Evolutionary conservation across 2,797 vertebrate genomes (phyloP).

Genomic region (Capromys pilorides): DNA sequence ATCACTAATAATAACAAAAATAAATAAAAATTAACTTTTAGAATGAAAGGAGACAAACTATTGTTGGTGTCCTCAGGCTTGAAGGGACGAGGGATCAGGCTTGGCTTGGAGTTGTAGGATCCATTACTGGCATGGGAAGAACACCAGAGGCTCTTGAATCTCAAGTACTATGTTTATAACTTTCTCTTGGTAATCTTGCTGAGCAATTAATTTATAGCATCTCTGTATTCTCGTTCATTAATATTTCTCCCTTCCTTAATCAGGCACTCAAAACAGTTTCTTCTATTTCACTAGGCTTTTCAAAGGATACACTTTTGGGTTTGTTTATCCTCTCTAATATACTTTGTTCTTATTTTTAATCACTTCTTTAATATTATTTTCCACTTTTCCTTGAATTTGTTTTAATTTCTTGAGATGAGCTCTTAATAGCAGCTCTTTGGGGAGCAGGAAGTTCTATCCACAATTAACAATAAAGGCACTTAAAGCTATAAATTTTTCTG

Average conservation of each 20-base stretch:
- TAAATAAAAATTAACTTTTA: conserved; percentile 28
- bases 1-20: not conserved
- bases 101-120: fast-evolving
- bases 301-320: not conserved
- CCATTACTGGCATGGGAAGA: not conserved
- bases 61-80: not conserved
- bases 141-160: not conserved
- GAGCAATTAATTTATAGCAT: conserved; percentile 60
- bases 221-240: conserved; percentile 57
- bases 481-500: conserved; percentile 37
- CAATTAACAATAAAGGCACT: not conserved
- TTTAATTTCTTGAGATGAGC: conserved; percentile 14
- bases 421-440: not conserved
- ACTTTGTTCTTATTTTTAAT: conserved; percentile 4
- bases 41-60: not conserved
- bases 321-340: conserved; percentile 31
- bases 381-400: conserved; percentile 24
- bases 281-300: conserved; percentile 20
- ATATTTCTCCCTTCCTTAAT: conserved; percentile 28
- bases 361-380: conserved; percentile 21
- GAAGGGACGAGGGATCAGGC: not conserved
- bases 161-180: conserved; percentile 41
- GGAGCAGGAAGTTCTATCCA: not conserved
- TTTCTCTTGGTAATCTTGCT: conserved; percentile 25
- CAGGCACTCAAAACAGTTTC: not conserved